A percentile compares a stretch with the other conserved stretches of the same genome.
Conservation (phyloP, 1,140 invertebrate genomes). For the silkworm (Bombyx mori) region ASM3026992v2 NC_085129.1:15833001-15833500, state of each 20-base stretch:
- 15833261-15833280: constrained; percentile 14
- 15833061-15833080: constrained; percentile 32
- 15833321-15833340: constrained; percentile 24
- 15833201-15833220: constrained; percentile 15
- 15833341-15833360: constrained; percentile 19
- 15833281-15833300: constrained; percentile 27
- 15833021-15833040: constrained; percentile 30
- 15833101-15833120: constrained; percentile 46
- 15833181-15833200: background rate
- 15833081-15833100: constrained; percentile 45
- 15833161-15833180: background rate
- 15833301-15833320: constrained; percentile 39
- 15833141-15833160: constrained; percentile 16
- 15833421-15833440: constrained; percentile 28
- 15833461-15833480: constrained; percentile 11
- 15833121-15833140: constrained; percentile 32
- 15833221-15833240: constrained; percentile 30
- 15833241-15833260: constrained; percentile 33
- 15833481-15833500: constrained; percentile 26
- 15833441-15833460: constrained; percentile 10
- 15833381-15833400: constrained; percentile 22
- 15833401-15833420: constrained; percentile 30
- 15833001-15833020: constrained; percentile 36
- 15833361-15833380: constrained; percentile 13
- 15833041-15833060: constrained; percentile 21